Base-by-base conservation (phyloP, 2,888 invertebrate species). In the Lithosia quadra region DNA sequence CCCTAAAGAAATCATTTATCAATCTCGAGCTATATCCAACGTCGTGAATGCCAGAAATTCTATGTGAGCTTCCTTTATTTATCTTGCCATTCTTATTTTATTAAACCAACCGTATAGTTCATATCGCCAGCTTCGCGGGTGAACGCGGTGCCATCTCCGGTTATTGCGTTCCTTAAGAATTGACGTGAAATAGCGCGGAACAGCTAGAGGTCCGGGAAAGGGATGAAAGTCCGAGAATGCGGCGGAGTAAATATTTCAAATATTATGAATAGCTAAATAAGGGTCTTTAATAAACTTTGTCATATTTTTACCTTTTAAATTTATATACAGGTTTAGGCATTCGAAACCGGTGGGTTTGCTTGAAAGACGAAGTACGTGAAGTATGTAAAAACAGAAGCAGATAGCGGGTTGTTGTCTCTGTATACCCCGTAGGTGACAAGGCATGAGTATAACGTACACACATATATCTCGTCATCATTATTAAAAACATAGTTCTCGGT, bases 131-230 rank as follows among this genome's bases (percentile, higher is more conserved):
- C 28, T 60, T 68, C 22, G 65, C 62, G 69, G 65, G 57, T 65
- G 65, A 69, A 68, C 49, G 65, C 65, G 36, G 61, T 62, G 65
- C 61, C 64, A 65, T 61, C 60, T 49, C 11, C 62, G 34, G 69
- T 69, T 69, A 69, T 69, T 69, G 65, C 69, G 69, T 69, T 69
- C 69, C 69, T 62, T 61, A 69, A 62, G 61, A 69, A 69, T 65
- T 61, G 65, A 69, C 49, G 65, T 43, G 68, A 64, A 65, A 68
- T 65, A 68, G 64, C 65, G 60, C 57, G 65, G 62, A 65, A 69
- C 61, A 64, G 55, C 59, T 34, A 55, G 63, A 43, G 53, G 55
- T 59, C 53, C 33, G 61, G 65, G 15, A 65, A 57, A 57, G 15
- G 63, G 67, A 63, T 67, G 39, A 60, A 28, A 22, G 55, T 43